Evolutionary conservation across 2,888 invertebrate genomes (phyloP), one percentile per base, ranked within the genome.

Genomic region (Agrotis exclamationis): DNA sequence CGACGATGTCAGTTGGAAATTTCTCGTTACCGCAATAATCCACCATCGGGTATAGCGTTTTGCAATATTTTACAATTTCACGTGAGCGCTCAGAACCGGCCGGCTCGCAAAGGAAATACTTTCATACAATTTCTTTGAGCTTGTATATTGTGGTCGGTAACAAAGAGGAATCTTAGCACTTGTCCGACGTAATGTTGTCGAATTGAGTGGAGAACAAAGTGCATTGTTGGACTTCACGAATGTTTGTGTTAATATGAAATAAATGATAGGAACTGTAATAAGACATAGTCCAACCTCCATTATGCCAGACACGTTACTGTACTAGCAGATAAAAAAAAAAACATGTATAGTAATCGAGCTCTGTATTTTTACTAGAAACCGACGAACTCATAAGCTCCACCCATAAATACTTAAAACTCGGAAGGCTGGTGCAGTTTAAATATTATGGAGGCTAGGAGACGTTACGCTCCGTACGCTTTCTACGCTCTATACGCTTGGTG

Each of bases 21-120:
- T 94, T 92, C 94, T 94, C 92, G 93, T 95, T 94, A 94, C 95
- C 91, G 92, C 94, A 93, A 93, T 95, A 94, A 94, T 95, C 94
- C 92, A 94, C 92, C 92, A 92, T 91, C 87, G 87, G 89, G 85
- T 72, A 76, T 70, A 80, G 71, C 80, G 86, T 89, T 92, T 92
- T 90, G 91, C 89, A 89, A 93, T 93, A 93, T 92, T 93, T 93
- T 89, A 92, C 91, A 91, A 92, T 92, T 92, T 92, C 84, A 89
- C 88, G 85, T 85, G 83, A 87, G 70, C 74, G 74, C 56, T 80
- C 80, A 73, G 69, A 77, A 74, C 71, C 75, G 75, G 70, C 59
- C 63, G 68, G 60, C 63, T 70, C 28, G 84, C 76, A 78, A 78
- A 85, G 85, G 78, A 85, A 85, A 78, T 83, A 74, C 77, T 85